Percentiles rank a stretch among this genome's conserved stretches.
Conservation (phyloP, 1,140 invertebrate genomes). For the Drosophila pectinifera region DNA sequence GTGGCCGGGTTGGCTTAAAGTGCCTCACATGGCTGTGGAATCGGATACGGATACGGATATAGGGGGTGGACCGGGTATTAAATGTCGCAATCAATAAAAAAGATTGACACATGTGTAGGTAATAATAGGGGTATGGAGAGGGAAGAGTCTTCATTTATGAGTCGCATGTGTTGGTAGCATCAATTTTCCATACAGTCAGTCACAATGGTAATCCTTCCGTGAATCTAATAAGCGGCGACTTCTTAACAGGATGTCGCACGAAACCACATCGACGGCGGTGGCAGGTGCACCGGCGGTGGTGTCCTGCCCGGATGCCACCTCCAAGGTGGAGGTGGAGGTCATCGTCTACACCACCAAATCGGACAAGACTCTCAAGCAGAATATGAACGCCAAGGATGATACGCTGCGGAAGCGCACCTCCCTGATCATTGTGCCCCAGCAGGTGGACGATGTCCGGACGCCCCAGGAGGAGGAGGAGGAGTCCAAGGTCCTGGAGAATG, state of each 20-base stretch:
- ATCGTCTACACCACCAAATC: slow-evolving; percentile 81
- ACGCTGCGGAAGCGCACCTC: slow-evolving; percentile 82
- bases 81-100: slow-evolving; percentile 82
- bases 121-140: too few relatives aligned
- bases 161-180: slow-evolving; percentile 61
- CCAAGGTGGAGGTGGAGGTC: slow-evolving; percentile 80
- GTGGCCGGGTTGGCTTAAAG: slow-evolving; percentile 55
- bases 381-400: slow-evolving; percentile 84
- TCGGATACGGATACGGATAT: slow-evolving; percentile 15
- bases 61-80: slow-evolving; percentile 51
- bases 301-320: slow-evolving; percentile 44
- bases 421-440: slow-evolving; percentile 81
- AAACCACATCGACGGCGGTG: slow-evolving; percentile 13
- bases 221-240: slow-evolving; percentile 13
- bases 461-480: slow-evolving; percentile 1
- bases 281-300: neutral
- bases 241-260: slow-evolving; percentile 72
- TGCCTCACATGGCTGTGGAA: slow-evolving; percentile 31
- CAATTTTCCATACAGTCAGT: slow-evolving; percentile 43
- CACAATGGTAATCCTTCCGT: neutral
- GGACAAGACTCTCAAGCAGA: slow-evolving; percentile 82
- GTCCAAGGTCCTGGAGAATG: slow-evolving; percentile 6
- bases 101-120: slow-evolving; percentile 69
- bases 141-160: slow-evolving; percentile 14
- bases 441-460: slow-evolving; percentile 42